These are phyloP conservation scores for Apodemus sylvaticus DNA, from an alignment of 2,113 vertebrate species.

Conservation along the genomic window DNA sequence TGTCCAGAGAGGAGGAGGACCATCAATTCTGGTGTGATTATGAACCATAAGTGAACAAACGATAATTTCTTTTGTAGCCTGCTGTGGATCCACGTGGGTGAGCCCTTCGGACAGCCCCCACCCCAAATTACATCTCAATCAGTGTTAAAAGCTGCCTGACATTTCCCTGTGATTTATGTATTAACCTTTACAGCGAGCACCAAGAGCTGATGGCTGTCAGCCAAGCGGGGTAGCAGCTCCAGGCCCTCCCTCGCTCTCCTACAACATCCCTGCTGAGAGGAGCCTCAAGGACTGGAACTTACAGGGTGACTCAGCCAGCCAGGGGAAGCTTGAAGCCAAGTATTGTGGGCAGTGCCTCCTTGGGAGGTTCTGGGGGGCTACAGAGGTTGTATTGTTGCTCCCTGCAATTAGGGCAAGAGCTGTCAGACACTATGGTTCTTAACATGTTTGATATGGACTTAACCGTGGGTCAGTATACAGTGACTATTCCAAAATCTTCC, in stretches of 20 bases:
- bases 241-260: neutral
- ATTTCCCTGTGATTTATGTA: slow-evolving; percentile 88
- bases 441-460: neutral
- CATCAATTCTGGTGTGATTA: slow-evolving; percentile 69
- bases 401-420: neutral
- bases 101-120: slow-evolving; percentile 70
- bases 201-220: slow-evolving; percentile 80
- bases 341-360: neutral
- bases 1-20: neutral
- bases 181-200: slow-evolving; percentile 86
- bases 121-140: slow-evolving; percentile 85
- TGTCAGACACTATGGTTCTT: neutral
- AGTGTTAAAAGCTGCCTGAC: slow-evolving; percentile 86
- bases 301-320: rapidly evolving
- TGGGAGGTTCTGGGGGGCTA: neutral
- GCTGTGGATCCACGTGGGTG: slow-evolving; percentile 70
- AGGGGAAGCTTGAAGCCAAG: neutral
- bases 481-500: neutral
- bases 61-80: slow-evolving; percentile 76
- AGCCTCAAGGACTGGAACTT: neutral
- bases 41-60: slow-evolving; percentile 68
- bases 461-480: neutral
- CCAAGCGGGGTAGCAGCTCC: rapidly evolving
- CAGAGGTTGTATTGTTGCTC: no score
- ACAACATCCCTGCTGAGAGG: rapidly evolving